Conservation (phyloP, 2,113 vertebrate species). For the Nematolebias whitei region DNA sequence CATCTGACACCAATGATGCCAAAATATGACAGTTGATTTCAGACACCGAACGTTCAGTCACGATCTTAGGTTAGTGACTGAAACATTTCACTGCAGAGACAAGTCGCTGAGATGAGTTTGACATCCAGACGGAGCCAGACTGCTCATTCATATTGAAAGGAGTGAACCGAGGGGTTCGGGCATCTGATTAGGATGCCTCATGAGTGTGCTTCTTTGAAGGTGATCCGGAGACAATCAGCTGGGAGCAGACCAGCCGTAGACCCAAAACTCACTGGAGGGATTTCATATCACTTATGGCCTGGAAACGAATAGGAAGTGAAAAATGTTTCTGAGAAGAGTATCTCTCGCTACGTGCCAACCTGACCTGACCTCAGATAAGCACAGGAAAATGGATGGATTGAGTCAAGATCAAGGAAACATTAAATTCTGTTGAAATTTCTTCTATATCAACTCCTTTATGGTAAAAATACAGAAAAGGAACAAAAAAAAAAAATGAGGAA, state of each 20-base stretch:
- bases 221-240: constrained; percentile 5
- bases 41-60: no score
- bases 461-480: neutral
- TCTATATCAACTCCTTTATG: neutral
- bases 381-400: neutral
- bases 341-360: neutral
- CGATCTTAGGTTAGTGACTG: no score
- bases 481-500: no score
- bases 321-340: neutral
- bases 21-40: no score
- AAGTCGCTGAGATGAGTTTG: no score
- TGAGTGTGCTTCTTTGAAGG: neutral
- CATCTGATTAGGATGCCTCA: constrained; percentile 1
- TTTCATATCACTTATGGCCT: neutral
- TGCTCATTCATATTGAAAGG: neutral
- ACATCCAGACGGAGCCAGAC: neutral
- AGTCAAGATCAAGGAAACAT: neutral
- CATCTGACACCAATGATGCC: no score
- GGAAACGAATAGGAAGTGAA: neutral
- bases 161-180: neutral
- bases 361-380: neutral
- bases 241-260: neutral
- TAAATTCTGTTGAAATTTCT: neutral
- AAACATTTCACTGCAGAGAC: no score
- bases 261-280: constrained; percentile 6